Conservation (phyloP, 92 coral and sea anemone species). For the Epizoanthus ramosus region DNA sequence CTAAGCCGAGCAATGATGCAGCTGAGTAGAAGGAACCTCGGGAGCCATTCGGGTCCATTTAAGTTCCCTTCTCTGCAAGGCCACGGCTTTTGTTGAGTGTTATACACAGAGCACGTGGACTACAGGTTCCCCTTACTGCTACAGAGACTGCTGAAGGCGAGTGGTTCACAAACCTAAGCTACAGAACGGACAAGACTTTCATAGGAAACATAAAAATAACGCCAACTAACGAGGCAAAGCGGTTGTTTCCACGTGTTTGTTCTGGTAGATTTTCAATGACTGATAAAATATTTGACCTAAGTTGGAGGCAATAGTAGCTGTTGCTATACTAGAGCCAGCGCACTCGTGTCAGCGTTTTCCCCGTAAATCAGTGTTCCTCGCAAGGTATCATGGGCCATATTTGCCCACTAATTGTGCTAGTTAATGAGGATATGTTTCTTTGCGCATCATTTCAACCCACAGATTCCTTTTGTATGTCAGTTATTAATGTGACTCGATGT, state of each 20-base stretch:
- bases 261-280: not conserved
- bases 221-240: not conserved
- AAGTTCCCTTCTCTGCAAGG: not conserved
- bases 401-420: not conserved
- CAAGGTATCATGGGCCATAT: not conserved
- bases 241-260: not conserved
- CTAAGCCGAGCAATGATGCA: conserved; percentile 39
- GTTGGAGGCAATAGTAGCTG: not conserved
- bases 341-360: not conserved
- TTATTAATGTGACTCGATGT: conserved; percentile 1
- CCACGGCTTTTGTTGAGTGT: not conserved
- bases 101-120: not conserved
- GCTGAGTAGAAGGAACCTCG: not conserved
- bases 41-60: not conserved
- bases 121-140: not conserved
- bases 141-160: not conserved
- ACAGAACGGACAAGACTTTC: conserved; percentile 11
- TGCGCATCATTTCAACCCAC: not conserved
- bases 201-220: not conserved
- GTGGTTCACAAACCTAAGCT: not conserved
- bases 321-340: conserved; percentile 5
- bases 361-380: not conserved
- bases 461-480: conserved; percentile 12
- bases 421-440: not conserved
- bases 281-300: not conserved